Evolutionary conservation across 64 coral and sea anemone species (phyloP), one percentile per base, ranked within the genome.

Genomic region (Acropora tenuis): DNA sequence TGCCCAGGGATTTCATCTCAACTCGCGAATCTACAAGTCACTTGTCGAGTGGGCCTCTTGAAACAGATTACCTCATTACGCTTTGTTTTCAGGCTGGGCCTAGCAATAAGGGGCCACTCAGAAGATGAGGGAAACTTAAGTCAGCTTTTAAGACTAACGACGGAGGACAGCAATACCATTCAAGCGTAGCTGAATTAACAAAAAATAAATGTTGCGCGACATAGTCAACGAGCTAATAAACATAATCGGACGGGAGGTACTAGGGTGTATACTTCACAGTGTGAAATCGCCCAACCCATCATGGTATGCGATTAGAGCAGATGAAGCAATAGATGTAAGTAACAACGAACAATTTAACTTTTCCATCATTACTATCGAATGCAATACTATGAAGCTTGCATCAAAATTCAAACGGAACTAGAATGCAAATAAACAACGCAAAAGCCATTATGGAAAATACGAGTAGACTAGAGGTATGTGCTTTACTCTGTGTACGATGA

Each of bases 91-190:
- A 53, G 50, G 50, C 50, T 6, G 50, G 50, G 50, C 50, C 50
- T 55, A 55, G 77, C 17, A 0, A 82, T 82, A 16, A 88, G 86
- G 47, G 77, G 92, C 46, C 68, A 93, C 11, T 73, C 66, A 52
- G 92, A 93, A 60, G 86, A 67, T 69, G 77, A 93, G 80, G 74
- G 77, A 67, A 93, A 89, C 80, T 73, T 88, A 73, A 30, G 42
- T 19, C 91, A 93, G 65, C 76, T 93, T 63, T 87, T 88, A 66
- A 93, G 88, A 93, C 84, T 93, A 58, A 58, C 83, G 50, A 55
- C 83, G 44, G 84, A 93, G 18, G 91, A 93, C 78, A 93, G 75
- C 66, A 48, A 88, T n/a, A 88, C 77, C 17, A 15, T 88, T 10
- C 8, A 63, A 81, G 16, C 12, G 76, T 93, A 77, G 92, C 85